These are phyloP conservation scores for Sialis lutaria DNA, from an alignment of 2,888 invertebrate genomes.

Conservation along the genomic window DNA sequence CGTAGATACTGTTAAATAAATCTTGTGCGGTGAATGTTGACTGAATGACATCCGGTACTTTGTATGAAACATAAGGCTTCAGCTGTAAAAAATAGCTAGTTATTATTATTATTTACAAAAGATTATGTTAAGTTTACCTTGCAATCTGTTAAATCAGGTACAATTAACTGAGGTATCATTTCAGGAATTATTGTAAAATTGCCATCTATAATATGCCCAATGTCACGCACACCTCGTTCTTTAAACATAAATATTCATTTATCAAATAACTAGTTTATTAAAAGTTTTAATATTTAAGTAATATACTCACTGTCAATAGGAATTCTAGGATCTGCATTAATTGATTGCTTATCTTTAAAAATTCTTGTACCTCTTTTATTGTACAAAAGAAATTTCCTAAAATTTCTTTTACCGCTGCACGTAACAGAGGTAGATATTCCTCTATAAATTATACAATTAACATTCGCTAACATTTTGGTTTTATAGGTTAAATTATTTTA, in stretches of 20 bases:
- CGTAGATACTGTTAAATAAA: constrained; percentile 67
- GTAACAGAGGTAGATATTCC: too few relatives aligned
- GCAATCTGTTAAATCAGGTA: constrained; percentile 73
- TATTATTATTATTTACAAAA: constrained; percentile 2
- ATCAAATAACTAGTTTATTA: constrained; percentile 4
- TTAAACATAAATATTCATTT: constrained; percentile 7
- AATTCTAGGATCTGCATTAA: constrained; percentile 40
- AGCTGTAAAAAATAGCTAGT: constrained; percentile 30
- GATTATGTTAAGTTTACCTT: constrained; percentile 26
- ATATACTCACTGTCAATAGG: constrained; percentile 40
- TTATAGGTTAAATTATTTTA: too few relatives aligned
- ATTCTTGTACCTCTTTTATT: constrained; percentile 57
- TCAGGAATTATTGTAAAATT: constrained; percentile 54
- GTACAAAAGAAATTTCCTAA: constrained; percentile 56
- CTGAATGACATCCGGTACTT: constrained; percentile 53
- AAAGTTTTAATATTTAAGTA: neutral
- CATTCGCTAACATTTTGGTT: too few relatives aligned
- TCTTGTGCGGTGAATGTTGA: constrained; percentile 69
- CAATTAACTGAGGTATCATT: constrained; percentile 82
- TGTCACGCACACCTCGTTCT: constrained; percentile 51
- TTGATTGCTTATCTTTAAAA: constrained; percentile 40
- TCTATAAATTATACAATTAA: too few relatives aligned
- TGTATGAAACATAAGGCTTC: constrained; percentile 91
- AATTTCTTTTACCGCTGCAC: constrained; percentile 54
- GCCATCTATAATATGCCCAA: constrained; percentile 35